phyloP scores from a whole-genome alignment of 2,888 invertebrate species.

The Himalopsyche anomala region DNA sequence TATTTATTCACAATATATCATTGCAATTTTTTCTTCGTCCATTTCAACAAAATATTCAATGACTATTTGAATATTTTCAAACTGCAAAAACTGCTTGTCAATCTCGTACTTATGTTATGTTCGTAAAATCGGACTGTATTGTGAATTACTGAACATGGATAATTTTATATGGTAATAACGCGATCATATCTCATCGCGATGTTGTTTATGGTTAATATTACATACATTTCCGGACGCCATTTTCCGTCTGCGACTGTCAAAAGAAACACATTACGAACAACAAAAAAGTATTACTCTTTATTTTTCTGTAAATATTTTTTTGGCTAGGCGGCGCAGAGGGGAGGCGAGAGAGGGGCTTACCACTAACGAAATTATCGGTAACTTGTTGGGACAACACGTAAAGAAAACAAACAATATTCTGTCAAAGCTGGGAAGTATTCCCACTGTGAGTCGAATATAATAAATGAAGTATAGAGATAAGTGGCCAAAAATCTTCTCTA shows the following conservation, averaged over 20 bases:
- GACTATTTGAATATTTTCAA: too few species aligned
- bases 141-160: neutral
- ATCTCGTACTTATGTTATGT: too few species aligned
- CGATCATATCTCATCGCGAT: neutral
- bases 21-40: too few species aligned
- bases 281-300: neutral
- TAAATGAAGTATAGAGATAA: neutral
- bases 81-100: too few species aligned
- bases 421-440: neutral
- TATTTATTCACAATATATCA: too few species aligned
- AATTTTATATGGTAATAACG: neutral
- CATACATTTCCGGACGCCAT: neutral
- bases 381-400: slow-evolving; percentile 34
- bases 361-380: slow-evolving; percentile 37
- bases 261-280: slow-evolving; percentile 19
- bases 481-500: neutral
- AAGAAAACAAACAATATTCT: slow-evolving; percentile 32
- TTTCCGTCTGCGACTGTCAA: neutral
- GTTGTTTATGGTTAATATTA: too few species aligned
- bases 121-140: too few species aligned
- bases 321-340: neutral
- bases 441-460: slow-evolving; percentile 6
- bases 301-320: slow-evolving; percentile 23
- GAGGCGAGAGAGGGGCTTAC: neutral
- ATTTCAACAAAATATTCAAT: too few species aligned